A percentile compares a stretch with the other conserved stretches of the same genome.
phyloP scores from a whole-genome alignment of 2,113 vertebrate genomes.

The Lycocorax pyrrhopterus region DNA sequence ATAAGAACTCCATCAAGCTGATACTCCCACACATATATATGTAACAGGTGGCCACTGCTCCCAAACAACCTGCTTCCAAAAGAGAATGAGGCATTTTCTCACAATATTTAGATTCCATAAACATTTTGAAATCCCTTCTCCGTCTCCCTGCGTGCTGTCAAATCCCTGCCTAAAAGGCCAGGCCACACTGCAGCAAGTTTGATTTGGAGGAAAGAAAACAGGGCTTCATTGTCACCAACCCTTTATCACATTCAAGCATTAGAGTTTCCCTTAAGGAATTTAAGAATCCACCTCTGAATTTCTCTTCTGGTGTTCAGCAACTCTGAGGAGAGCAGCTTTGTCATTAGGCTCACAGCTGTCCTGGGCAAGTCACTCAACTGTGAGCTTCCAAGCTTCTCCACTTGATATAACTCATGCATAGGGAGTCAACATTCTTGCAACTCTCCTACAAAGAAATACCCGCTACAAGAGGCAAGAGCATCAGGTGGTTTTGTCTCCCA shows the following conservation, averaged over 20 bases:
- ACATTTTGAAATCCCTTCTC: not conserved
- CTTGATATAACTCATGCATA: not conserved
- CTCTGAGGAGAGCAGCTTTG: not conserved
- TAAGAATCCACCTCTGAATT: not conserved
- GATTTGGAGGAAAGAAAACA: not conserved
- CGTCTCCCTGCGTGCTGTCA: not conserved
- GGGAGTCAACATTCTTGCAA: not conserved
- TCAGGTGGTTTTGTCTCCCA: not conserved
- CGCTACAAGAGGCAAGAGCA: not conserved
- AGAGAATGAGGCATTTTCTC: not conserved
- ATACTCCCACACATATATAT: not conserved
- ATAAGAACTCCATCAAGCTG: not conserved
- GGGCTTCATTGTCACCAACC: not conserved
- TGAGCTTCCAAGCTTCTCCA: not conserved
- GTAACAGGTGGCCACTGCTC: conserved; percentile 15
- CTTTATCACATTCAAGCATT: not conserved
- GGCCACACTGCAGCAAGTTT: not conserved
- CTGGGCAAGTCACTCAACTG: not conserved
- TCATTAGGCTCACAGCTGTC: not conserved
- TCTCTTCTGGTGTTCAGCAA: not conserved
- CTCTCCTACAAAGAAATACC: not conserved
- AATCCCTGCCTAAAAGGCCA: not conserved
- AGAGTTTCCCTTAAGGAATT: not conserved
- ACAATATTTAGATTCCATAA: not conserved
- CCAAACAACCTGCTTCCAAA: conserved; percentile 15